Evolutionary conservation across 1,140 invertebrate genomes (phyloP).

Genomic region (Rhyzopertha dominica): DNA sequence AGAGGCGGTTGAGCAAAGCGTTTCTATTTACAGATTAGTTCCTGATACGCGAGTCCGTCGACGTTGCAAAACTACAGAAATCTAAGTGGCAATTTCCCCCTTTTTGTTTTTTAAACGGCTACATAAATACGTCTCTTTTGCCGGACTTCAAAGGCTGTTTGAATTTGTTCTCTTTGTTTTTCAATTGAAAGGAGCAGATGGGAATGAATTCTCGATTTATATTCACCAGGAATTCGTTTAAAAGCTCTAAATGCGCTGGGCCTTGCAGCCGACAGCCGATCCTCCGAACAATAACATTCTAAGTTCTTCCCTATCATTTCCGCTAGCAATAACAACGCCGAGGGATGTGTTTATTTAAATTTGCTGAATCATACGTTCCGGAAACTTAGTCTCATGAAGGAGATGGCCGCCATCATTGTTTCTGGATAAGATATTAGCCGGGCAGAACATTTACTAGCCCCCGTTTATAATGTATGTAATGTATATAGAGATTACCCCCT

Average conservation of each 20-base stretch:
- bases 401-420: too few species aligned
- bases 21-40: slow-evolving; percentile 36
- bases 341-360: slow-evolving; percentile 37
- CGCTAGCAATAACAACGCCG: slow-evolving; percentile 30
- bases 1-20: too few species aligned
- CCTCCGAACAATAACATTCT: slow-evolving; percentile 28
- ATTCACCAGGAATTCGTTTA: slow-evolving; percentile 23
- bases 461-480: too few species aligned
- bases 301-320: slow-evolving; percentile 20
- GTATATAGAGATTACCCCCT: too few species aligned
- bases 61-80: slow-evolving; percentile 21
- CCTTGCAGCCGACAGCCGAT: slow-evolving; percentile 24
- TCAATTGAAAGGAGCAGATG: slow-evolving; percentile 15
- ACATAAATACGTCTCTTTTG: slow-evolving; percentile 39
- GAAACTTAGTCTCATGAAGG: too few species aligned
- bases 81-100: slow-evolving; percentile 35
- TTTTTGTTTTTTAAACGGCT: slow-evolving; percentile 37
- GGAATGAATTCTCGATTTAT: slow-evolving; percentile 30
- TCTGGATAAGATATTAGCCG: too few species aligned
- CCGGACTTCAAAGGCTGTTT: slow-evolving; percentile 30
- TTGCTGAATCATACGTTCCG: too few species aligned
- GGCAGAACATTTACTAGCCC: too few species aligned
- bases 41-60: slow-evolving; percentile 22
- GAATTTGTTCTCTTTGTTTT: slow-evolving; percentile 32
- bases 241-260: slow-evolving; percentile 3